Percentiles rank a stretch among this genome's conserved stretches.
Evolutionary conservation across 2,113 vertebrate genomes (phyloP).

Genomic region (Saguinus imperator): DNA sequence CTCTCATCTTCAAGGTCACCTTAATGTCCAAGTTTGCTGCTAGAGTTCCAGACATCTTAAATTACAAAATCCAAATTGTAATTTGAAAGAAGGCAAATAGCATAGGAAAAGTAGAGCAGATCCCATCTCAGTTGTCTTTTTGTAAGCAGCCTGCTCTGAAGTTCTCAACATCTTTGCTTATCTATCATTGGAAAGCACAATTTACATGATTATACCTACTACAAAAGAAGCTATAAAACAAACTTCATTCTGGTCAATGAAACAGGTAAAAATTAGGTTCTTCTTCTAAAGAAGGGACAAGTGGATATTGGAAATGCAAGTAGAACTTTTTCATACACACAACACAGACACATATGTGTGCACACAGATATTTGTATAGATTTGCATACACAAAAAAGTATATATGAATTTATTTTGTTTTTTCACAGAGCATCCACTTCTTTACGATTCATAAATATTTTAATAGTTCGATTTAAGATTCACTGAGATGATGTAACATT

Average conservation of each 20-base stretch:
- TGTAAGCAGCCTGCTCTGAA: background rate
- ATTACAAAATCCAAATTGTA: background rate
- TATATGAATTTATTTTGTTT: background rate
- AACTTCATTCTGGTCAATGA: background rate
- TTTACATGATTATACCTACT: background rate
- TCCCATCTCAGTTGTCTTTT: background rate
- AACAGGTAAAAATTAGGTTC: background rate
- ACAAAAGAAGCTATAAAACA: background rate
- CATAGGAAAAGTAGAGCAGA: background rate
- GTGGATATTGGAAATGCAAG: background rate
- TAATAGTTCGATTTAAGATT: background rate
- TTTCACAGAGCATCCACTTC: background rate
- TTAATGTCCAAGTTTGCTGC: background rate
- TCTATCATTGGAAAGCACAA: background rate
- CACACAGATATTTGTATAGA: background rate
- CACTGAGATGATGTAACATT: background rate
- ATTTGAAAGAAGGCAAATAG: background rate
- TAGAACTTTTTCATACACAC: background rate
- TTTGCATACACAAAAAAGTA: too few relatives aligned
- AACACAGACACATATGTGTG: background rate
- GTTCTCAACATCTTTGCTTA: background rate
- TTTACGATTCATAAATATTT: background rate
- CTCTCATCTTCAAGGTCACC: background rate
- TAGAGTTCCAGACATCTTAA: background rate
- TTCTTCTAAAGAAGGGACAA: background rate